Evolutionary conservation across 2,113 vertebrate species (phyloP).

Genomic region (Rhea americana): DNA sequence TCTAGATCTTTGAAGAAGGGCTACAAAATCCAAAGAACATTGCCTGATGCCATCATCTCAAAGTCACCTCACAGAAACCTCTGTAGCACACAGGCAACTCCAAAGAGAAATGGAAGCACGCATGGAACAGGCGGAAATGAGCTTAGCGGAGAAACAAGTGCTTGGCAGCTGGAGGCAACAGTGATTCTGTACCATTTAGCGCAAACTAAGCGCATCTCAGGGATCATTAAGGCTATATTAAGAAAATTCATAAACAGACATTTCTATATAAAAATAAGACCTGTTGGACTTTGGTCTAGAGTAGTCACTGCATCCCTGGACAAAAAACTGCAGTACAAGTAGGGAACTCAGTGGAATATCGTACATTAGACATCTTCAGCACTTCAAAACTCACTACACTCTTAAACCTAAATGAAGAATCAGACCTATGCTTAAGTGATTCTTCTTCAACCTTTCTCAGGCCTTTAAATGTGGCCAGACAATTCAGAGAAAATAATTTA

Average conservation of each 20-base stretch:
- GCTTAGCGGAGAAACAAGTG: conserved; percentile 22
- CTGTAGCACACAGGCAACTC: not conserved
- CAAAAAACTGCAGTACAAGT: not conserved
- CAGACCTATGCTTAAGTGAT: not conserved
- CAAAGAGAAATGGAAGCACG: not conserved
- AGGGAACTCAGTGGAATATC: not conserved
- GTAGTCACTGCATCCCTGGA: not conserved
- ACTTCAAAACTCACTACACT: not conserved
- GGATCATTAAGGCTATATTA: conserved; percentile 15
- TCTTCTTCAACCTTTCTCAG: not conserved
- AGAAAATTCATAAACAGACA: not conserved
- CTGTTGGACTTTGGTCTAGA: not conserved
- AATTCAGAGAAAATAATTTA: conserved; percentile 13
- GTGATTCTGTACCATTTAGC: not conserved
- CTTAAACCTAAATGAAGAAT: not conserved
- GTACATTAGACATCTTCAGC: not conserved
- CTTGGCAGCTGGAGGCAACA: not conserved
- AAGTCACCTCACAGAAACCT: not conserved
- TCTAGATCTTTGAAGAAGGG: not conserved
- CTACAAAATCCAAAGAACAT: no score
- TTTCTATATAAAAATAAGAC: conserved; percentile 16
- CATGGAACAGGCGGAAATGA: not conserved
- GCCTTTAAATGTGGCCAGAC: not conserved
- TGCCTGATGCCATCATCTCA: not conserved
- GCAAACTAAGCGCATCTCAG: conserved; percentile 26